A percentile compares a stretch with the other conserved stretches of the same genome.
These are phyloP conservation scores for Seriola quinqueradiata DNA, from an alignment of 2,113 vertebrate genomes.

Conservation along the genomic window DNA sequence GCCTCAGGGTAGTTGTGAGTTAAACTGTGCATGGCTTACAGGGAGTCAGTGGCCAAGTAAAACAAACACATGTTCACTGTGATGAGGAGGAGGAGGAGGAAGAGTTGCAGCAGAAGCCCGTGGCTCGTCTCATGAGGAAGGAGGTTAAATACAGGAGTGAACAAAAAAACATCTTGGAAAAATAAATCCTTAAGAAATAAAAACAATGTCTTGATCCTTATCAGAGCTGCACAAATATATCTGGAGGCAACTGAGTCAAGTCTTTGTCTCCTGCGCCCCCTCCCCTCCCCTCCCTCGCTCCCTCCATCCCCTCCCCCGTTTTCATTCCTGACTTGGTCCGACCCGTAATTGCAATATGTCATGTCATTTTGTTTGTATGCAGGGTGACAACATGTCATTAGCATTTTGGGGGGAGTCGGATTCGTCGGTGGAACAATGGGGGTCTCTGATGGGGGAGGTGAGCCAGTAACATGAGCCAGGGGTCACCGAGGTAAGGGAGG, in stretches of 20 bases:
- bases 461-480: constrained; percentile 75
- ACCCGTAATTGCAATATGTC: constrained; percentile 72
- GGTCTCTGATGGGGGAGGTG: constrained; percentile 73
- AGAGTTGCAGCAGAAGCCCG: constrained; percentile 43
- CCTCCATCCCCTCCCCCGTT: not conserved
- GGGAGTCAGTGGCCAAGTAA: constrained; percentile 83
- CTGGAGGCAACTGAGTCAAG: not conserved
- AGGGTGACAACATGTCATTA: constrained; percentile 76
- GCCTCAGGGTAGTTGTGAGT: constrained; percentile 80
- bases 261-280: constrained; percentile 7
- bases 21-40: constrained; percentile 80
- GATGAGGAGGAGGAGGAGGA: constrained; percentile 52
- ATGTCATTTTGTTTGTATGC: constrained; percentile 76
- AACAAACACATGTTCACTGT: constrained; percentile 84
- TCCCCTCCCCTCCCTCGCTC: not conserved
- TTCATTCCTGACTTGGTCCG: constrained; percentile 32
- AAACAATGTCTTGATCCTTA: constrained; percentile 51
- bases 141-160: constrained; percentile 70
- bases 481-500: constrained; percentile 68
- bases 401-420: constrained; percentile 67
- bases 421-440: constrained; percentile 71
- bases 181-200: constrained; percentile 63
- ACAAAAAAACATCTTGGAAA: constrained; percentile 65
- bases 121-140: constrained; percentile 58
- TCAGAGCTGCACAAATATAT: constrained; percentile 28